Percentiles rank a stretch among this genome's conserved stretches.
Evolutionary conservation across 2,888 invertebrate genomes (phyloP).

Genomic region (Meganola albula): DNA sequence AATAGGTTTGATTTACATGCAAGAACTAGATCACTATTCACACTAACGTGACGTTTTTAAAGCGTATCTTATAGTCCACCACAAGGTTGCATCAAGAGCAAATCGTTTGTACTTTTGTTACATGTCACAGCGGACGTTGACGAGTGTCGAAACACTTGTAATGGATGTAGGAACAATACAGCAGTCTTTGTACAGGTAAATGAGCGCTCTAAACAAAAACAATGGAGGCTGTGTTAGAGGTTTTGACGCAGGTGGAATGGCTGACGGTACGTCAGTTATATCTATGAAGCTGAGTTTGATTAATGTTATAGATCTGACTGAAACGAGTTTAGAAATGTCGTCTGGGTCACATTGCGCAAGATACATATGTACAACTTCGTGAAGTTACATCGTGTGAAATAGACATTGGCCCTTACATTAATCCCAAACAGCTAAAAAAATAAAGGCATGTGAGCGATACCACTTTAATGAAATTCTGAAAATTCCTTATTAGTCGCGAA

Average conservation of each 20-base stretch:
- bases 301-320: constrained; percentile 49
- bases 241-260: constrained; percentile 60
- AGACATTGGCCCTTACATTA: no score
- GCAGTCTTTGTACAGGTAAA: constrained; percentile 48
- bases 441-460: no score
- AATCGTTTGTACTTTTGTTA: constrained; percentile 42
- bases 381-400: constrained; percentile 17
- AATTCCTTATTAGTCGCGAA: no score
- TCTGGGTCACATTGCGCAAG: constrained; percentile 29
- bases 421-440: no score
- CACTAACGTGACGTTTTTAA: no score
- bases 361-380: constrained; percentile 15
- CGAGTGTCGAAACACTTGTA: constrained; percentile 67
- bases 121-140: constrained; percentile 59
- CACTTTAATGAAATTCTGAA: no score
- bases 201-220: constrained; percentile 57
- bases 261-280: constrained; percentile 51
- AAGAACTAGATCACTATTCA: no score
- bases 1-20: no score
- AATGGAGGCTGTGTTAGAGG: constrained; percentile 56
- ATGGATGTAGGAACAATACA: constrained; percentile 54
- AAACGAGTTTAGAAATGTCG: constrained; percentile 39
- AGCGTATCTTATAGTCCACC: constrained; percentile 39
- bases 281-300: constrained; percentile 45
- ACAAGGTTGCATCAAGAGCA: constrained; percentile 46